Evolutionary conservation across 1,140 invertebrate species (phyloP), one percentile per base, ranked within the genome.

Genomic region (Camponotus floridanus): DNA sequence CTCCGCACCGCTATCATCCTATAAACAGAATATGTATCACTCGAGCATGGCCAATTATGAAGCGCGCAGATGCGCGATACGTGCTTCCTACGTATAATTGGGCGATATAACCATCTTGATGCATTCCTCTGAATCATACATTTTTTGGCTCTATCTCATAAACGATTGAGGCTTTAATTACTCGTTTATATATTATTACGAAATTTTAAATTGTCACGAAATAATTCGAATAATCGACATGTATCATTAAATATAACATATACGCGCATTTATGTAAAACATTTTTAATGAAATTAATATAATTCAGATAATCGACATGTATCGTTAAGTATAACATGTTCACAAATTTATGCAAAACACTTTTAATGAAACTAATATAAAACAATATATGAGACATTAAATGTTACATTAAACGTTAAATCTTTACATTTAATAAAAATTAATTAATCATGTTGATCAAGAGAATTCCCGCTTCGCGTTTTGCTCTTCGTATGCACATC

Each of bases 1-100:
- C 33, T 26, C 26, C 67, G 39, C 55, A 39, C 31, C 33, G 31
- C 39, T 73, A 61, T 71, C 79, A 55, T 80, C 67, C 79, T 45
- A 62, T 83, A 73, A 83, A 83, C 68, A 74, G 79, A 21, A n/a
- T 31, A 13, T 74, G 79, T 61, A 74, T 83, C 79, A 83, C 68
- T 74, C 68, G 68, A 83, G 68, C 68, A 74, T 74, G 68, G 79
- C 79, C 79, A 83, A 83, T 83, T 83, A 83, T 74, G 39, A 74
- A 26, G 31, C n/a, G 79, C 68, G 79, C 79, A 31, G 13, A 45
- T 21, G 67, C 67, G 39, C 51, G 31, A 33, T 33, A 51, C 9
- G 36, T 15, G 36, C 21, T 42, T 15, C 67, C 21, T 42, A 21
- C 3, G 79, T 83, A 74, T 83, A 83, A 83, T 83, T 83, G 79